phyloP scores from a whole-genome alignment of 2,888 invertebrate genomes.

The Leucophora obtusa region DNA sequence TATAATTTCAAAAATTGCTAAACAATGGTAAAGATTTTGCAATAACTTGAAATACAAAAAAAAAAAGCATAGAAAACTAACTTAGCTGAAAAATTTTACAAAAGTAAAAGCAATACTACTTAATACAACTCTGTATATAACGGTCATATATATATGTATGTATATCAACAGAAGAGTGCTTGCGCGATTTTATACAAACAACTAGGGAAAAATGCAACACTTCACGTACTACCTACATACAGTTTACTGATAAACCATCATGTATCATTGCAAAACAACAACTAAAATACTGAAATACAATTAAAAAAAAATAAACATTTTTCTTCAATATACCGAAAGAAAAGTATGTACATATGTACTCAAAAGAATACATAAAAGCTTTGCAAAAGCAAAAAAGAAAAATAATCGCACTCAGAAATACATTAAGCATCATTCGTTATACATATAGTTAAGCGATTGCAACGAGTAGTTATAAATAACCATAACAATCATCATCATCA shows the following conservation, averaged over 20 bases:
- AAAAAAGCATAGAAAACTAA: neutral
- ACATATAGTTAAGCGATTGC: neutral
- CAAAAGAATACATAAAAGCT: too few species aligned
- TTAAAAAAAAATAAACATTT: neutral
- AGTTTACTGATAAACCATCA: constrained; percentile 8
- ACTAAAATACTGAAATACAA: neutral
- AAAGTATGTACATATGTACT: too few species aligned
- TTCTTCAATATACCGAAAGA: neutral
- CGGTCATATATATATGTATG: neutral
- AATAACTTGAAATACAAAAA: too few species aligned
- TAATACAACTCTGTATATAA: neutral
- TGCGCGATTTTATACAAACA: constrained; percentile 5
- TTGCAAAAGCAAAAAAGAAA: too few species aligned
- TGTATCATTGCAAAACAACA: constrained; percentile 4
- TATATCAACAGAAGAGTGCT: constrained; percentile 9
- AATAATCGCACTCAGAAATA: neutral
- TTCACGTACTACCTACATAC: neutral
- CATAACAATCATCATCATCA: constrained; percentile 21
- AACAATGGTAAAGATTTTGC: too few species aligned
- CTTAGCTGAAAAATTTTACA: neutral
- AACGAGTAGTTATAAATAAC: constrained; percentile 33
- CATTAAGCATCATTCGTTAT: constrained; percentile 32
- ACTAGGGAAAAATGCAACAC: constrained; percentile 12
- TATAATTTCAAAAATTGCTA: too few species aligned
- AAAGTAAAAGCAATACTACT: neutral